Percentiles rank a stretch among this genome's conserved stretches.
Evolutionary conservation across 2,113 vertebrate species (phyloP).

Genomic region (Peucedramus taeniatus): DNA sequence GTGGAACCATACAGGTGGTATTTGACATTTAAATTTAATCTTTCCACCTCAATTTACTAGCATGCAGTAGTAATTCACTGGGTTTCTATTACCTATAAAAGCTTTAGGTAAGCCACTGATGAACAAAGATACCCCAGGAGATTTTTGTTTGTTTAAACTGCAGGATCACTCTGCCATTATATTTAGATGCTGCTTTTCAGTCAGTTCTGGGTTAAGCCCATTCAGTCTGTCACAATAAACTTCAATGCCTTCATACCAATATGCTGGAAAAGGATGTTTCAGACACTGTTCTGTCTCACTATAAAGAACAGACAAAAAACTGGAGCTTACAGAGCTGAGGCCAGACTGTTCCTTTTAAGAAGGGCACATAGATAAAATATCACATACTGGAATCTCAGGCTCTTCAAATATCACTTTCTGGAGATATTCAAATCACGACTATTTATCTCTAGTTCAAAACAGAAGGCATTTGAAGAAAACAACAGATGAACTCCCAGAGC

Average conservation of each 20-base stretch:
- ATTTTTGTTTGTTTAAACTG: not conserved
- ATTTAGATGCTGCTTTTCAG: not conserved
- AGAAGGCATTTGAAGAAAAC: constrained; percentile 47
- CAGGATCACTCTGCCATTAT: not conserved
- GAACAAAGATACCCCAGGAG: not conserved
- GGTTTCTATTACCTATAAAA: not conserved
- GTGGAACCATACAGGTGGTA: not conserved
- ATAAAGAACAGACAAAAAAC: not conserved
- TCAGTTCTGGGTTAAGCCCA: not conserved
- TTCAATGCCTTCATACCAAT: not conserved
- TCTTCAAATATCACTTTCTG: constrained; percentile 21
- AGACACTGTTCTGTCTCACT: not conserved
- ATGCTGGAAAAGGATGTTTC: not conserved
- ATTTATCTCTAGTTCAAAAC: constrained; percentile 36
- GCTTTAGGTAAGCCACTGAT: not conserved
- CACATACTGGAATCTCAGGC: not conserved
- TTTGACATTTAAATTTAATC: constrained; percentile 28
- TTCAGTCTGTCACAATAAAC: constrained; percentile 11
- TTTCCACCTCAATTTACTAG: constrained; percentile 19
- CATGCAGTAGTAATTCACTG: not conserved
- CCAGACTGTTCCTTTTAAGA: not conserved
- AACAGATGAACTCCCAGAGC: constrained; percentile 28
- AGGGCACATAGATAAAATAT: not conserved
- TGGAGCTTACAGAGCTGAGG: not conserved
- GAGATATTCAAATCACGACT: not conserved